Conservation (phyloP, 1,140 invertebrate genomes). For the Microplitis demolitor region DNA sequence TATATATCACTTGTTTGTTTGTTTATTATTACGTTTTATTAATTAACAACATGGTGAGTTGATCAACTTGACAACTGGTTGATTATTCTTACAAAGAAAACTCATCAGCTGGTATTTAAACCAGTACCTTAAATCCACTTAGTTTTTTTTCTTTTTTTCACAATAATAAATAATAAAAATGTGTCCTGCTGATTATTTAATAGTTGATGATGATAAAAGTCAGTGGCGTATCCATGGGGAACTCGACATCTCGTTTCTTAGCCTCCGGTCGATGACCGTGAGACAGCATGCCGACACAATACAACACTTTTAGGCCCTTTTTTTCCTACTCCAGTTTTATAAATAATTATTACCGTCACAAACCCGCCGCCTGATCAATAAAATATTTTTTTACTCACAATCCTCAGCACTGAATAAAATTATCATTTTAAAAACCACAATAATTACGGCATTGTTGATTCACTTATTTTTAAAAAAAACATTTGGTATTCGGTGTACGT, state of each 20-base stretch:
- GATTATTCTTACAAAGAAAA: no score
- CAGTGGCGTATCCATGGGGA: slow-evolving; percentile 1
- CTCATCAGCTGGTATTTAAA: no score
- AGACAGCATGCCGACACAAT: slow-evolving; percentile 1
- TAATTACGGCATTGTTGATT: not conserved
- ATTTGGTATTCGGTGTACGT: not conserved
- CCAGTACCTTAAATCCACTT: no score
- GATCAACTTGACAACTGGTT: no score
- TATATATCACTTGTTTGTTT: not conserved
- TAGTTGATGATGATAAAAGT: not conserved
- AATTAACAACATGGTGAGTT: no score
- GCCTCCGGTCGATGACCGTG: slow-evolving; percentile 24
- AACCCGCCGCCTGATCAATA: not conserved
- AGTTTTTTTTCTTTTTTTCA: no score
- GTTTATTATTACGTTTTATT: not conserved
- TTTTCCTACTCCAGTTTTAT: not conserved
- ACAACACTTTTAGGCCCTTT: not conserved
- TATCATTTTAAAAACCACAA: not conserved
- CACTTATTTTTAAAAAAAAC: not conserved
- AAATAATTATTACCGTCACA: no score
- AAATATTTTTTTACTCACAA: not conserved
- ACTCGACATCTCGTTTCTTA: slow-evolving; percentile 14
- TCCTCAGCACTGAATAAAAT: not conserved
- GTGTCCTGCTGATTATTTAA: not conserved
- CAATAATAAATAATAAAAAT: no score